phyloP scores from a whole-genome alignment of 2,113 vertebrate species.

The Tyto alba region DNA sequence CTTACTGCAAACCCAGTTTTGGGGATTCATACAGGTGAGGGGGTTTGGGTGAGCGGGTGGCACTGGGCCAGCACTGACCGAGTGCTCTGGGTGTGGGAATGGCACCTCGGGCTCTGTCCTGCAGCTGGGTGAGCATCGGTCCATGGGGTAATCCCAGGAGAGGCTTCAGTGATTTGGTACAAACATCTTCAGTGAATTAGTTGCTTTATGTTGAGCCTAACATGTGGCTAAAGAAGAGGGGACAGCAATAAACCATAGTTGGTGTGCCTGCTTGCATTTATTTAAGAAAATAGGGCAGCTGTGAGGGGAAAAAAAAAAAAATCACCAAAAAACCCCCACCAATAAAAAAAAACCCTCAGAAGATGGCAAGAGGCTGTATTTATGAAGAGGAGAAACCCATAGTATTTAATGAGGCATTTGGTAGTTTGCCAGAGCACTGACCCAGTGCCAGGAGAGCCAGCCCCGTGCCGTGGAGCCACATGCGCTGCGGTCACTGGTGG shows the following conservation, averaged over 20 bases:
- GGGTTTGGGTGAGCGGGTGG: not conserved
- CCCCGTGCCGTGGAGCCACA: fast-evolving
- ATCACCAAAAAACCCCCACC: not conserved
- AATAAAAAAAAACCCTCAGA: not conserved
- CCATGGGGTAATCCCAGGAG: not conserved
- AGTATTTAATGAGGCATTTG: not conserved
- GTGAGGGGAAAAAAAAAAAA: no score
- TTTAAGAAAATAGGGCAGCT: not conserved
- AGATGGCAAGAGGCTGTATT: not conserved
- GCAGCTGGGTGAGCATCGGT: not conserved
- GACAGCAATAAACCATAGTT: not conserved
- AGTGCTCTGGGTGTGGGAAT: not conserved
- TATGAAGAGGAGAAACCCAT: not conserved
- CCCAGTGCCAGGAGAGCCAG: not conserved
- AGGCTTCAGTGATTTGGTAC: not conserved
- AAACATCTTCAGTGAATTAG: not conserved
- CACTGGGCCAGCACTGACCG: fast-evolving
- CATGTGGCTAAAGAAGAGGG: not conserved
- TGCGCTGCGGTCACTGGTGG: fast-evolving
- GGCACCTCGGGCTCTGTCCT: not conserved
- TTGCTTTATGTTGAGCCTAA: not conserved
- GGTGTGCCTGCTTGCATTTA: not conserved
- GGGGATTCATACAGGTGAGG: conserved; percentile 73
- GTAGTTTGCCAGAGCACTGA: not conserved
- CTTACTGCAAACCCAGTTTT: conserved; percentile 72